Evolutionary conservation across 1,140 invertebrate species (phyloP), one percentile per base, ranked within the genome.

Genomic region (Pectinophora gossypiella): DNA sequence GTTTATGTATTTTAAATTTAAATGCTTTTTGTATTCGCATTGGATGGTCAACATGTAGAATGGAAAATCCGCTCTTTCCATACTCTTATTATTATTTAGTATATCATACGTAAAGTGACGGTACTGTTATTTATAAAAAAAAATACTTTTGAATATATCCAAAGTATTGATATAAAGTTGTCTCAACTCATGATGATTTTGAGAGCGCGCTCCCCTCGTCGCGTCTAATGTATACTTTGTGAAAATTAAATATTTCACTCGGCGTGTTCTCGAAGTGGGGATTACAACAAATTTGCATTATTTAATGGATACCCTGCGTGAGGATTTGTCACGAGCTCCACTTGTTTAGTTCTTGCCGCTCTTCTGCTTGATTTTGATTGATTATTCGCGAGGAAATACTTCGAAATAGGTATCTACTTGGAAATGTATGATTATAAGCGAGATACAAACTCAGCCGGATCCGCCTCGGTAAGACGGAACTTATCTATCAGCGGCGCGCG

Each of bases 231-330:
- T 76, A 82, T 68, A 84, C 80, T 85, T 84, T 84, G 83, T 86
- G 83, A 86, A 86, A 86, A 86, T 86, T 86, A 84, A 86, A 86
- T 84, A 86, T 84, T 82, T 82, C 81, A 75, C 76, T 86, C 68
- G 64, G 59, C 68, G 64, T 65, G 66, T 64, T 71, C 55, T 57
- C 60, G 54, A 72, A 72, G 74, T 64, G 64, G 76, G 81, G 83
- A 86, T 86, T 86, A 86, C 81, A 83, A 81, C 76, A 76, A 84
- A 86, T 86, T 86, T 85, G 79, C 83, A 86, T 86, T 82, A 77
- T 78, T 78, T 87, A 85, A 87, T 87, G 79, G 78, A 82, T 78
- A 76, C 64, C 59, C 66, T 64, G 73, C 79, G 83, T 79, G 78
- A 79, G 80, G 80, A 77, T 83, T 83, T 84, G 80, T 81, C 70